Evolutionary conservation across 2,888 invertebrate genomes (phyloP), one percentile per base, ranked within the genome.

Genomic region (Agonum fuliginosum): DNA sequence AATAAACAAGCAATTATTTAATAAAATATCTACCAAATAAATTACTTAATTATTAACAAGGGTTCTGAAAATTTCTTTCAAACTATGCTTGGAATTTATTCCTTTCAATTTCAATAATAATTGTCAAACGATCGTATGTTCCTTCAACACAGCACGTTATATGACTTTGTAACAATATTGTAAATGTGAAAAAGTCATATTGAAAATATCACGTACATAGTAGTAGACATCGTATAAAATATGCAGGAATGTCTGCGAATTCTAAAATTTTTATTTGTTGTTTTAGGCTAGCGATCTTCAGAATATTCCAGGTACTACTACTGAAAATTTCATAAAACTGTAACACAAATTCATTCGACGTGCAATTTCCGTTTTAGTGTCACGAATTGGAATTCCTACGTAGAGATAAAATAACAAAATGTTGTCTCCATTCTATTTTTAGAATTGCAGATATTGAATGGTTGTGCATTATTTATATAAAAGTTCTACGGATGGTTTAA

Each of bases 311-410:
- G 54, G 22, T 54, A 20, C 54, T 20, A 20, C 54, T 20, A 22
- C 8, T 54, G 24, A 54, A 54, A 54, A 22, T 54, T 54, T 48
- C 5, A 48, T 48, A 48, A 48, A 46, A 46, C 46, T 46, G 1
- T 48, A 48, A 48, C 8, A 54, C 12, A 54, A 54, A 54, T 54
- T 54, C 24, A 54, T 24, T 24, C 54, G 54, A 54, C 22, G 19
- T 48, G 54, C 24, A 54, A 54, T 54, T 54, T 54, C 24, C 54
- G 51, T n/a, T 51, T 10, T 51, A 51, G 17, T 19, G 20, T 48
- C 48, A 20, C 19, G 10, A 20, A 46, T 48, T 22, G 14, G 10
- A 20, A 46, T 48, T 22, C n/a, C 48, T 48, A 48, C n/a, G n/a
- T n/a, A 48, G 6, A 54, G 20, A 54, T 54, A 54, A 22, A 54